Evolutionary conservation across 23 tunicate species (phyloP).

Genomic region (Halocynthia roretzi): DNA sequence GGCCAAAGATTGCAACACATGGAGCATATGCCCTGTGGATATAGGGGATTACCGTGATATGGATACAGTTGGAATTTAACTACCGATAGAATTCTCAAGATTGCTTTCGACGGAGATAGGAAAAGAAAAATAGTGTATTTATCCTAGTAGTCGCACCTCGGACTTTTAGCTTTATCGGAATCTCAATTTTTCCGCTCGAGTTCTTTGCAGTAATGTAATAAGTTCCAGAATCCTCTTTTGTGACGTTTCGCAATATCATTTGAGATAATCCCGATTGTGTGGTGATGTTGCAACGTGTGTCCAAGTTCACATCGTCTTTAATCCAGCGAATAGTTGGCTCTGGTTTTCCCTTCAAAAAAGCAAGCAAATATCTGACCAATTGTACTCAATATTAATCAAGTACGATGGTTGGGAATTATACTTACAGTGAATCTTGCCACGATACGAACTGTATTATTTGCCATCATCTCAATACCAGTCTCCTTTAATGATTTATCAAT

Average conservation of each 20-base stretch:
- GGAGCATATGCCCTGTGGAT: too few relatives aligned
- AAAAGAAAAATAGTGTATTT: too few relatives aligned
- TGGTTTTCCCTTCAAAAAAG: slow-evolving; percentile 71
- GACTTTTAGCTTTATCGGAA: slow-evolving; percentile 44
- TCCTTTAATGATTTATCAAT: slow-evolving; percentile 46
- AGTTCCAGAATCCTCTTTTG: slow-evolving; percentile 73
- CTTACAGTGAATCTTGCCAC: slow-evolving; percentile 78
- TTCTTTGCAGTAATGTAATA: slow-evolving; percentile 57
- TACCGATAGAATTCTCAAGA: too few relatives aligned
- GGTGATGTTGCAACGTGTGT: slow-evolving; percentile 62
- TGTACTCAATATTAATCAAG: background rate
- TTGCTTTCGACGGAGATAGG: too few relatives aligned
- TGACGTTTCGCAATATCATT: slow-evolving; percentile 68
- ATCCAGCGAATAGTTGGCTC: slow-evolving; percentile 59
- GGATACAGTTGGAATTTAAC: too few relatives aligned
- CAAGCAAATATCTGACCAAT: background rate
- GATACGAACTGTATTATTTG: slow-evolving; percentile 69
- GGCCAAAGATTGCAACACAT: too few relatives aligned
- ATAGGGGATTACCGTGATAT: too few relatives aligned
- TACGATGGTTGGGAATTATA: background rate
- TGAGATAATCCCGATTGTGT: slow-evolving; percentile 66
- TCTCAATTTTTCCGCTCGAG: slow-evolving; percentile 56
- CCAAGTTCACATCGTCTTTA: slow-evolving; percentile 74
- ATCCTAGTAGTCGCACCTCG: background rate
- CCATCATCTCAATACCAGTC: slow-evolving; percentile 53